Conservation (phyloP, 2,888 invertebrate genomes). For the Cryptocheilus praepositus region DNA sequence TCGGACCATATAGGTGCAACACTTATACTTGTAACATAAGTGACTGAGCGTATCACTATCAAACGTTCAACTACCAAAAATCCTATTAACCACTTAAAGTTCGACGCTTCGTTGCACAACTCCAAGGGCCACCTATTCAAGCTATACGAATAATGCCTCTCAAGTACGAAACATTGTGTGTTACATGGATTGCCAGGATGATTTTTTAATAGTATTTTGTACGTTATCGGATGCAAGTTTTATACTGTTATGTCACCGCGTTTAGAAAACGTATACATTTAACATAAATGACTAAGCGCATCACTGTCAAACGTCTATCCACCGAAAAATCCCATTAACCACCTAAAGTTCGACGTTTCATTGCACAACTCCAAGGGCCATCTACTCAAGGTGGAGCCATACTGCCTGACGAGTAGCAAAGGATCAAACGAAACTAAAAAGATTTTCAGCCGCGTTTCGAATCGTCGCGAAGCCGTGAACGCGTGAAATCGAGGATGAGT, state of each 20-base stretch:
- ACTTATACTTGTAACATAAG: too few relatives aligned
- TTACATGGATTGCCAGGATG: too few relatives aligned
- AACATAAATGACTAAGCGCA: too few relatives aligned
- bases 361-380: constrained; percentile 4
- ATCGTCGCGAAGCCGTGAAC: constrained; percentile 14
- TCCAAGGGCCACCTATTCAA: background rate
- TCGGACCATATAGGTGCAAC: too few relatives aligned
- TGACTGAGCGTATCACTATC: too few relatives aligned
- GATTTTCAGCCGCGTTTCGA: constrained; percentile 18
- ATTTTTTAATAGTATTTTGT: too few relatives aligned
- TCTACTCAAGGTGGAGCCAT: background rate
- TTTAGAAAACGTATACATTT: too few relatives aligned
- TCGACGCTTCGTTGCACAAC: constrained; percentile 11
- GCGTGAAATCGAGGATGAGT: constrained; percentile 33
- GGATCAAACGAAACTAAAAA: constrained; percentile 7
- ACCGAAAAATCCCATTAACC: too few relatives aligned
- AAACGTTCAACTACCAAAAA: too few relatives aligned
- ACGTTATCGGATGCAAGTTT: too few relatives aligned
- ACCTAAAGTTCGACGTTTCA: constrained; percentile 9
- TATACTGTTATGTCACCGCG: too few relatives aligned
- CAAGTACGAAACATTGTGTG: background rate
- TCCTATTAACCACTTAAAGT: background rate
- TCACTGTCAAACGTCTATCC: too few relatives aligned
- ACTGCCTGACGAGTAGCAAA: background rate
- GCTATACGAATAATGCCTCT: background rate